Evolutionary conservation across 2,888 invertebrate species (phyloP), one percentile per base, ranked within the genome.

Genomic region (Torymus aiolomorphi): DNA sequence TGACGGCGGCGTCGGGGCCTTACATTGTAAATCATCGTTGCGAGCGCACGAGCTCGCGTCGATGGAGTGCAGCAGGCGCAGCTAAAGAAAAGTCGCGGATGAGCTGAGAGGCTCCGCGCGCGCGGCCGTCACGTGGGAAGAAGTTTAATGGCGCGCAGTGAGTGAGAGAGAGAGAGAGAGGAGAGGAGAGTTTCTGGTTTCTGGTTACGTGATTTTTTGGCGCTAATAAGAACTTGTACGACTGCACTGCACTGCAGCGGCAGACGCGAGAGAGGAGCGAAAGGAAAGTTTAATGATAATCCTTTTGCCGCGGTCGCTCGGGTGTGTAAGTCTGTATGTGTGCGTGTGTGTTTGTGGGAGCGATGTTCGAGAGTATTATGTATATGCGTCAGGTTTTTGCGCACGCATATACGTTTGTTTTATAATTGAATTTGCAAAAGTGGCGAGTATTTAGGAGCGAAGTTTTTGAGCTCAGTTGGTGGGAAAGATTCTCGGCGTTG

Each of bases 171-270:
- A 52, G 70, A 66, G 61, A 31, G 42, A 62, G n/a, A n/a, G n/a
- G n/a, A n/a, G 61, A 42, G 78, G 61, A 42, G 24, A 61, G 65
- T 80, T 71, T 80, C 80, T 75, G 54, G 61, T 73, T 76, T 69
- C 76, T 80, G 73, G 76, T 80, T 80, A 80, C 80, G 80, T 80
- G 80, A 80, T 80, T 80, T 80, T 80, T 80, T 77, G 76, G 69
- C 49, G 76, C 69, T 69, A 77, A 73, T 73, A 76, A 80, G 80
- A 76, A 74, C 63, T 69, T 65, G 71, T 66, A 72, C 79, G 66
- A 62, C 69, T 76, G 67, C 56, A 67, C 61, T 10, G 13, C 62
- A n/a, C 42, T 24, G 59, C n/a, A 57, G 31, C 31, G 31, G 31
- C 31, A 42, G 42, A 42, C 42, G 42, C 42, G 42, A 42, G 42